phyloP scores from a whole-genome alignment of 2,888 invertebrate genomes.

The Drosophila tanythrix region DNA sequence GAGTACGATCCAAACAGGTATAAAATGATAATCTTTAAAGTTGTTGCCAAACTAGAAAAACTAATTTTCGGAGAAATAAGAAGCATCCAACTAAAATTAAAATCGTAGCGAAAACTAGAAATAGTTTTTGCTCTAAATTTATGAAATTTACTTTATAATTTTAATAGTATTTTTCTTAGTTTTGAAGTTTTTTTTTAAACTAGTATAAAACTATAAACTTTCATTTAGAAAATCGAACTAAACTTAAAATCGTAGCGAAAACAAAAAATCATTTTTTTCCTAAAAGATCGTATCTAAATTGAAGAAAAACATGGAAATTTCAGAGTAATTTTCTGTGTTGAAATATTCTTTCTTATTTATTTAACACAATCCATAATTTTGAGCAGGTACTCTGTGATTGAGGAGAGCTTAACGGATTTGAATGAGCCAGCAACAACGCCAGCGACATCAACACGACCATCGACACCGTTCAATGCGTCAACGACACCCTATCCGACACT shows the following conservation, averaged over 20 bases:
- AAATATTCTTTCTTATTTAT: neutral
- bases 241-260: neutral
- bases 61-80: neutral
- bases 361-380: neutral
- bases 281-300: neutral
- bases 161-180: no score
- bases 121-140: neutral
- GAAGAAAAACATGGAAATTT: neutral
- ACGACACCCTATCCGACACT: conserved; percentile 24
- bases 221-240: neutral
- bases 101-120: neutral
- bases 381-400: conserved; percentile 83
- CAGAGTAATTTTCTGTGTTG: neutral
- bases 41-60: neutral
- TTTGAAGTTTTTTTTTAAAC: neutral
- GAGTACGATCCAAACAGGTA: conserved; percentile 91
- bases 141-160: no score
- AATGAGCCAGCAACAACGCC: conserved; percentile 60
- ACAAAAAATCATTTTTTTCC: neutral
- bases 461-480: conserved; percentile 6
- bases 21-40: neutral
- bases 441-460: conserved; percentile 15
- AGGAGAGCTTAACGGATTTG: conserved; percentile 81
- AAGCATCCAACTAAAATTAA: neutral
- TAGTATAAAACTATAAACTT: neutral